Conservation (phyloP, 1,140 invertebrate species). For the Conus betulinus region DNA sequence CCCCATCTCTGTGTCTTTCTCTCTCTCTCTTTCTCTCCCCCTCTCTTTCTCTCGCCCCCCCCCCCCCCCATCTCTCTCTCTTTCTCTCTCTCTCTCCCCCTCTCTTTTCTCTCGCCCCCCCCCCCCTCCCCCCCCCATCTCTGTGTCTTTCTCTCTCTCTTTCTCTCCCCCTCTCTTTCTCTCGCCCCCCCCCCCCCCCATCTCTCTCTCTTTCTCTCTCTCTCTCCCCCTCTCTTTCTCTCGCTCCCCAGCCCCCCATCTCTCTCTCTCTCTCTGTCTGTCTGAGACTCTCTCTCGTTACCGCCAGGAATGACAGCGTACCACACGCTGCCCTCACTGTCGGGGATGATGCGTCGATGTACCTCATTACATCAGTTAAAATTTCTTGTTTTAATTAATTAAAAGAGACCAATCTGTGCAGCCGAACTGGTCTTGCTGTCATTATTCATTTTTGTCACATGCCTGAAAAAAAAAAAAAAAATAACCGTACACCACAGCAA, state of each 20-base stretch:
- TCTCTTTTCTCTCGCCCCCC: neutral
- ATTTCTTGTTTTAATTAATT: too few species aligned
- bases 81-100: neutral
- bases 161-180: too few species aligned
- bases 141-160: neutral
- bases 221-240: neutral
- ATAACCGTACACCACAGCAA: too few species aligned
- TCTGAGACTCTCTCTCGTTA: too few species aligned
- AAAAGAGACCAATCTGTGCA: too few species aligned
- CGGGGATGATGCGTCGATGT: neutral
- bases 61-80: neutral
- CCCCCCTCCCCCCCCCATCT: neutral
- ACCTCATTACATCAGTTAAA: too few species aligned
- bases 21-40: neutral
- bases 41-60: conserved; percentile 7
- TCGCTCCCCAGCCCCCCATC: too few species aligned
- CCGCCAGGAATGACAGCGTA: neutral
- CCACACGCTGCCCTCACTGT: neutral
- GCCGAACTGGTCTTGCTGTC: too few species aligned
- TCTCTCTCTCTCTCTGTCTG: neutral
- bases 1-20: neutral
- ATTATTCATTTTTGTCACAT: too few species aligned
- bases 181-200: too few species aligned
- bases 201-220: neutral
- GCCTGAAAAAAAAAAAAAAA: too few species aligned